Evolutionary conservation across 2,888 invertebrate species (phyloP), one percentile per base, ranked within the genome.

Genomic region (Dioctria linearis): DNA sequence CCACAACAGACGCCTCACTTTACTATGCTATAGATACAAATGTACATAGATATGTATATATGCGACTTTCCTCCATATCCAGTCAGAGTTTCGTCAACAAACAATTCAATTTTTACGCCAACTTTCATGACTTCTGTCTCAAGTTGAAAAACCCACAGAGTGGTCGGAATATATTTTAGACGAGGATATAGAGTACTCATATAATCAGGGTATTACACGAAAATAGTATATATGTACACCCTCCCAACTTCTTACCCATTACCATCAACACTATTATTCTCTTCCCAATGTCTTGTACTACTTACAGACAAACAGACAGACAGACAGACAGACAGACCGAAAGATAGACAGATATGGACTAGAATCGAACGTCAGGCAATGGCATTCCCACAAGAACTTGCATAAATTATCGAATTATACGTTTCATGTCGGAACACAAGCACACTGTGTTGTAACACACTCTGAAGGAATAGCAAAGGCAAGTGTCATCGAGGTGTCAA

Each of bases 401-500:
- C 4, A 69, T 69, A 69, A 69, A 69, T 69, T 69, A 69, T 69
- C 51, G 69, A 69, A 69, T 69, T 69, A 69, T 69, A 51, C 39
- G 51, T 51, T 69, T 69, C 69, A 69, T 51, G 69, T 51, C 51
- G 39, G 69, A 69, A 37, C 37, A 69, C 54, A 11, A 25, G 13
- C 59, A 59, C 25, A 25, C 25, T 25, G 25, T 25, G 25, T 25
- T 59, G 25, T 42, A 37, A 25, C 25, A 25, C 25, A 25, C 25
- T 25, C 25, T 25, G 25, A 25, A 25, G 25, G 25, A 25, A 49
- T 49, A 69, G 46, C 69, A 69, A 6, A 3, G 54, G 51, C 39
- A 69, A 69, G 69, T 69, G 69, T 69, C 69, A 69, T 69, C 54
- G 51, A 69, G 69, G 69, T 69, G 69, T 69, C 69, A 69, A 49